Evolutionary conservation across 2,797 vertebrate species (phyloP), one percentile per base, ranked within the genome.

Genomic region (Neostethus bicornis): DNA sequence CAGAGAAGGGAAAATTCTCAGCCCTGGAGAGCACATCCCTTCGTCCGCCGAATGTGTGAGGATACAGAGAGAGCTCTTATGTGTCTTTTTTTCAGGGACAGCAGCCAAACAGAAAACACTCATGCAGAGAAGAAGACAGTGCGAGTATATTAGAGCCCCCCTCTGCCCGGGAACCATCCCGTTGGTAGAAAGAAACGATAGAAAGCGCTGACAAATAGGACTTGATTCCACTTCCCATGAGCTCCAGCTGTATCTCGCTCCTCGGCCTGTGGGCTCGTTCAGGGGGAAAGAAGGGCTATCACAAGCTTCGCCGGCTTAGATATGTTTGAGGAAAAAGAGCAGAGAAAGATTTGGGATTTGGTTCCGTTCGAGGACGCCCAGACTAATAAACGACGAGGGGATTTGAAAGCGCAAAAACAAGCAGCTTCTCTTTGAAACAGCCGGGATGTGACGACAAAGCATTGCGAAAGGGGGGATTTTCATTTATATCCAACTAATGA

Each of bases 121-220:
- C 91, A 92, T 92, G 92, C 89, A 82, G 77, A 60, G 66, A 86
- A 32, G 13, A 77, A 62, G 88, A 89, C 88, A 43, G 57, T 87
- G 87, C 13, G 7, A 79, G 85, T 73, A 70, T 74, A 80, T 87
- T 66, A 75, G 55, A 64, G 63, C 59, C 12, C 47, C 54, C 20
- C 7, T 17, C 51, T 8, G 53, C 35, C 55, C 1, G 20, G 10
- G 35, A 49, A 48, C 44, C 64, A 7, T 49, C 56, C 66, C 21
- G 31, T 87, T 91, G 90, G 93, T 92, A 65, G 66, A 61, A 71
- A 79, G 91, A 94, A 93, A 95, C 93, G 91, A 94, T 91, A 91
- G 93, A 91, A 88, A 61, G 91, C 90, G 93, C 94, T 93, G 94
- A 96, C 95, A 95, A 95, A 96, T 91, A 89, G 90, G 94, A 94